Percentiles rank a stretch among this genome's conserved stretches.
Conservation (phyloP, 2,888 invertebrate species). For the Clunio marinus region DNA sequence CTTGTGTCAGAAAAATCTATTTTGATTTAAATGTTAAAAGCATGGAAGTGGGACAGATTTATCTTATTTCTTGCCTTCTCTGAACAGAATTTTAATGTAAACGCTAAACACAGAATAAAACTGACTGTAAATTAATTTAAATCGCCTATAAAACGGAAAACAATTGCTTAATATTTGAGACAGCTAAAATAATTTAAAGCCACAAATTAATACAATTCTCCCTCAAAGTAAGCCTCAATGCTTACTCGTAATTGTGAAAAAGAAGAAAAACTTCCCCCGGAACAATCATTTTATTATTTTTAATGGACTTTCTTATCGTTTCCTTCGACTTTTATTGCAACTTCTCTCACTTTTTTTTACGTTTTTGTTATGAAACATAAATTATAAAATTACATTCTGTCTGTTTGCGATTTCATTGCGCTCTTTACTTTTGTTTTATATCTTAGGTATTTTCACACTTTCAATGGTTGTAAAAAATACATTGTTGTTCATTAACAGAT, state of each 20-base stretch:
- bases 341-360: slow-evolving; percentile 8
- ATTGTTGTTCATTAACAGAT: no score
- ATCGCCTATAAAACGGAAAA: background rate
- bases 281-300: slow-evolving; percentile 33
- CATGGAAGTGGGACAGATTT: no score
- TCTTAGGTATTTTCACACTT: slow-evolving; percentile 14
- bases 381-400: slow-evolving; percentile 38
- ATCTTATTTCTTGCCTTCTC: no score
- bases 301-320: slow-evolving; percentile 25
- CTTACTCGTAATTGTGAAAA: no score
- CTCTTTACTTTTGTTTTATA: slow-evolving; percentile 27
- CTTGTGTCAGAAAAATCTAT: background rate
- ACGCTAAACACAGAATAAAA: no score
- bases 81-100: no score
- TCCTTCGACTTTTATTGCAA: slow-evolving; percentile 17
- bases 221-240: no score
- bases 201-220: background rate
- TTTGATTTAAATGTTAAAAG: background rate
- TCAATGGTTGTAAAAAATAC: no score
- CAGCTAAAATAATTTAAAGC: background rate
- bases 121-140: no score
- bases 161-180: no score
- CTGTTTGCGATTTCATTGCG: slow-evolving; percentile 20
- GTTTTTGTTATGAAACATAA: slow-evolving; percentile 35
- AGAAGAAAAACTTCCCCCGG: background rate